Evolutionary conservation across 2,888 invertebrate genomes (phyloP), one percentile per base, ranked within the genome.

Genomic region (Disparrhopalites patrizii): DNA sequence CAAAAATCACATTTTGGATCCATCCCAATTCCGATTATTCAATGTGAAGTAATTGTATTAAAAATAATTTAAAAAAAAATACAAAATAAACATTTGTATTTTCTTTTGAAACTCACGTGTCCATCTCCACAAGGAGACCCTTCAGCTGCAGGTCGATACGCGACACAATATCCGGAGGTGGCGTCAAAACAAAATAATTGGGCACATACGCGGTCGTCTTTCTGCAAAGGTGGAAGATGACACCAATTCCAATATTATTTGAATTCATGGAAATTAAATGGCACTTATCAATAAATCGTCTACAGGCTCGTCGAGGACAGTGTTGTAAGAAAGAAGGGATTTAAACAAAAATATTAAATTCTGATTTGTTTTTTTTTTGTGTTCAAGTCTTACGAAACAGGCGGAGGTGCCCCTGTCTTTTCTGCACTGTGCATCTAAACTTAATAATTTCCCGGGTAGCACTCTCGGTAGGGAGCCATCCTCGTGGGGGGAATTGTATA

Each of bases 131-230:
- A 94, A 0, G 91, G 87, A 30, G 93, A 93, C 31, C 94, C 94
- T 80, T 95, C 94, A 1, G 94, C 94, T 15, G 94, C 94, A 18
- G 94, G 94, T 76, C 94, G 84, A 82, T 94, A 95, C 66, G 94
- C 94, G 68, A 95, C 94, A 81, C 94, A 95, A 81, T 94, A 95
- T 28, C 94, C 94, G 75, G 93, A 94, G 68, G 90, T 89, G 40
- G 93, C 89, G 81, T 95, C 94, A 79, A 94, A 94, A 79, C 94
- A 95, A 82, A 94, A 95, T 73, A 95, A 82, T 81, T 95, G 94
- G 31, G 94, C 93, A 79, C 94, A 95, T 28, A 95, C 94, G 47
- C 94, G 85, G 81, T 94, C 93, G 79, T 95, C 94, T 84, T 94
- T 94, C 93, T 91, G 83, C 58, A 83, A 81, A n/a, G 62, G 51